Percentiles rank a stretch among this genome's conserved stretches.
Conservation (phyloP, 2,113 vertebrate species). For the Jacana jacana region DNA sequence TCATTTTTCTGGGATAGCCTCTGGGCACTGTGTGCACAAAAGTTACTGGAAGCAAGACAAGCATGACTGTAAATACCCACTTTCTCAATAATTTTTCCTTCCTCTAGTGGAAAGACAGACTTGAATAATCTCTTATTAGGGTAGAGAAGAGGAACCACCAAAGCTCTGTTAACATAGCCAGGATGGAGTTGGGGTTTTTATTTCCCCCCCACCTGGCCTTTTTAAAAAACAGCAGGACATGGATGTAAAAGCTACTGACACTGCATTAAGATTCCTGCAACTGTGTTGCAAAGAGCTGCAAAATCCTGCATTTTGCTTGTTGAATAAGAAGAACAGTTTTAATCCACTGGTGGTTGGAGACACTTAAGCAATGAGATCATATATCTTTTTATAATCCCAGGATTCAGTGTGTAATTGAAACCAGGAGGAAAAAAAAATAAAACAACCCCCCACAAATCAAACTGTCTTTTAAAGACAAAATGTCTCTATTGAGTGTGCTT, state of each 20-base stretch:
- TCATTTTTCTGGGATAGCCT: not conserved
- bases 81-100: not conserved
- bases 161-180: not conserved
- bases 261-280: not conserved
- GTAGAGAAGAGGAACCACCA: not conserved
- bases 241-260: not conserved
- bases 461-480: not conserved
- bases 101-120: not conserved
- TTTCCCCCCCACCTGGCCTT: not conserved
- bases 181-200: no score
- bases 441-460: not conserved
- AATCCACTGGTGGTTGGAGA: not conserved
- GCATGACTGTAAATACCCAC: not conserved
- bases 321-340: not conserved
- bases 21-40: not conserved
- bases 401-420: not conserved
- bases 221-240: not conserved
- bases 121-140: not conserved
- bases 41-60: not conserved
- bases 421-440: not conserved
- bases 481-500: not conserved
- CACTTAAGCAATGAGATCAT: not conserved
- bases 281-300: not conserved
- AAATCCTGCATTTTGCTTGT: not conserved
- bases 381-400: conserved; percentile 3